Base-by-base conservation (phyloP, 2,888 invertebrate species). In the Stramonita haemastoma region DNA sequence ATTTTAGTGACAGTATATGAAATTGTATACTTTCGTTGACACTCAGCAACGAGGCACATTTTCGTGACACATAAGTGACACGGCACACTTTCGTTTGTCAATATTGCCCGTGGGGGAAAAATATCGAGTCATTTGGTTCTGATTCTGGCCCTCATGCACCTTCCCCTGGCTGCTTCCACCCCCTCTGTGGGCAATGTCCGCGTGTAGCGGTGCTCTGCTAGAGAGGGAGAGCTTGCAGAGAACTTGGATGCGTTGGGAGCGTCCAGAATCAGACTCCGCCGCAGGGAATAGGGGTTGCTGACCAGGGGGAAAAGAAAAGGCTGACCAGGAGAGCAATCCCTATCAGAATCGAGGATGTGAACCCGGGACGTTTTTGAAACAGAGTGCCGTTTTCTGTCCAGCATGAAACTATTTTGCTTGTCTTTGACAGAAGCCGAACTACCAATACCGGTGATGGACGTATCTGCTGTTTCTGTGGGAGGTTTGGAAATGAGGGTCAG, bases 41-140 rank as follows among this genome's bases (percentile, higher is more conserved):
- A n/a, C n/a, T n/a, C n/a, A n/a, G n/a, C n/a, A n/a, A n/a, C n/a
- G n/a, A n/a, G n/a, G n/a, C n/a, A n/a, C 46, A 46, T 8, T 46
- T 46, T n/a, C n/a, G n/a, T n/a, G n/a, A n/a, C n/a, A n/a, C n/a
- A 2, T 46, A 46, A 46, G 8, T 46, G 46, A 46, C 46, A 46
- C 4, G 46, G 46, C 46, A 46, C 46, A 46, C 46, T 46, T 46
- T 46, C 46, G 46, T 46, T 46, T 46, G 46, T 46, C 46, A 46
- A 46, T 46, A 46, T 46, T 46, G 4, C 46, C 2, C 2, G 8
- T 8, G 70, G 46, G 4, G 46, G 46, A 46, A 73, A 13, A n/a
- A n/a, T 6, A n/a, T n/a, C n/a, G n/a, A n/a, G 46, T 91, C 89
- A 94, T 91, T 95, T 95, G 32, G 94, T 93, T 89, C 93, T 91